These are phyloP conservation scores for Mesocentrotus franciscanus DNA, from an alignment of 53 echinoderm and acorn worm species.

Conservation along the genomic window DNA sequence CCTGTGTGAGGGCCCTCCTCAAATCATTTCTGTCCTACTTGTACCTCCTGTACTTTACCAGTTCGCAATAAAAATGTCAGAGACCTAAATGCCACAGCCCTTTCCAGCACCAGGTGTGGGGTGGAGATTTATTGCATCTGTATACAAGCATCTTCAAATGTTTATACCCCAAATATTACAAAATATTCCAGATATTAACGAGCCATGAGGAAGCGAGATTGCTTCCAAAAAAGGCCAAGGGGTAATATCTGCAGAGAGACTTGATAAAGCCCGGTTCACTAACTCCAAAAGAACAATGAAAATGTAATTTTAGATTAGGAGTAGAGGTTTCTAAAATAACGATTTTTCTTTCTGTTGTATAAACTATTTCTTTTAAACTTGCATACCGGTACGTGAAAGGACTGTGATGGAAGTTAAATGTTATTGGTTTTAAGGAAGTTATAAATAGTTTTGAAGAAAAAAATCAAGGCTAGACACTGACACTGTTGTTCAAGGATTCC, in stretches of 20 bases:
- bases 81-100: conserved; percentile 43
- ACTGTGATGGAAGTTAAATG: too few relatives aligned
- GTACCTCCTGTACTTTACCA: conserved; percentile 10
- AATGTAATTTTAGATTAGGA: neutral
- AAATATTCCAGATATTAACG: conserved; percentile 16
- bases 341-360: too few relatives aligned
- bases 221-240: conserved; percentile 28
- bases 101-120: conserved; percentile 2
- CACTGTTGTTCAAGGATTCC: too few relatives aligned
- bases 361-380: too few relatives aligned
- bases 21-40: neutral
- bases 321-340: too few relatives aligned
- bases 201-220: neutral
- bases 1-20: neutral
- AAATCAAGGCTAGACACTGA: too few relatives aligned
- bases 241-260: neutral
- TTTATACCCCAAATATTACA: conserved; percentile 35
- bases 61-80: conserved; percentile 33
- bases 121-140: conserved; percentile 42
- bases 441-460: too few relatives aligned
- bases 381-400: too few relatives aligned
- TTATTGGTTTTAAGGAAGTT: too few relatives aligned
- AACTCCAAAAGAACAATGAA: neutral
- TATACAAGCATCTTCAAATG: neutral
- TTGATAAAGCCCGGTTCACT: neutral